Evolutionary conservation across 1,140 invertebrate species (phyloP).

Genomic region (Periplaneta americana): DNA sequence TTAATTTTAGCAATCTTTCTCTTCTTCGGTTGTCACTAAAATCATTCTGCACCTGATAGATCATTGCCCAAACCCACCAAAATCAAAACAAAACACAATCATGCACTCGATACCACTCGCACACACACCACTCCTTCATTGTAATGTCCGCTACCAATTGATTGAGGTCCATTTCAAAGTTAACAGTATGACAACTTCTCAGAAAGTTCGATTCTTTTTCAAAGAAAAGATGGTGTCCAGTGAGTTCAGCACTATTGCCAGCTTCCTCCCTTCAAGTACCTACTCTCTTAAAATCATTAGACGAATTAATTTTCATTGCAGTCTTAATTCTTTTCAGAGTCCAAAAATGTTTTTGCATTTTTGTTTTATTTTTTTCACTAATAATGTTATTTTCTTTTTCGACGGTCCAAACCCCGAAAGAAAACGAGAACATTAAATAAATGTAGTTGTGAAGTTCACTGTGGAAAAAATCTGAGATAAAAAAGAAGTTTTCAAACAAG

Average conservation of each 20-base stretch:
- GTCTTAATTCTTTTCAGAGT: neutral
- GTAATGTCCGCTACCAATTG: slow-evolving; percentile 17
- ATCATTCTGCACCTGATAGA: neutral
- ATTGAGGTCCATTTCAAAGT: slow-evolving; percentile 17
- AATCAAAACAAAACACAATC: neutral
- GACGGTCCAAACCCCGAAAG: neutral
- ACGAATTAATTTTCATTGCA: neutral
- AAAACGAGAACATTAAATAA: neutral
- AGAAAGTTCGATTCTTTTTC: neutral
- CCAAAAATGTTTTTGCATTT: neutral
- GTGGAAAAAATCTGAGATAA: neutral
- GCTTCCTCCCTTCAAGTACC: neutral
- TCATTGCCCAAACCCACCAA: neutral
- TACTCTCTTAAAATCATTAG: neutral
- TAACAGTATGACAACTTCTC: neutral
- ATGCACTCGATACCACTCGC: neutral
- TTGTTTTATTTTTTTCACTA: neutral
- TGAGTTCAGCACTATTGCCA: neutral
- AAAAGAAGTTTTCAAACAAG: neutral
- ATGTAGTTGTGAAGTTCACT: neutral
- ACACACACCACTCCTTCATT: neutral
- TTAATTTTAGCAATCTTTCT: neutral
- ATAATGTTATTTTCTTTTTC: neutral
- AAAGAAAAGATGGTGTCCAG: neutral
- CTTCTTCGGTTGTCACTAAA: neutral